Evolutionary conservation across 92 coral and sea anemone genomes (phyloP), one percentile per base, ranked within the genome.

Genomic region (Phymanthus crucifer): DNA sequence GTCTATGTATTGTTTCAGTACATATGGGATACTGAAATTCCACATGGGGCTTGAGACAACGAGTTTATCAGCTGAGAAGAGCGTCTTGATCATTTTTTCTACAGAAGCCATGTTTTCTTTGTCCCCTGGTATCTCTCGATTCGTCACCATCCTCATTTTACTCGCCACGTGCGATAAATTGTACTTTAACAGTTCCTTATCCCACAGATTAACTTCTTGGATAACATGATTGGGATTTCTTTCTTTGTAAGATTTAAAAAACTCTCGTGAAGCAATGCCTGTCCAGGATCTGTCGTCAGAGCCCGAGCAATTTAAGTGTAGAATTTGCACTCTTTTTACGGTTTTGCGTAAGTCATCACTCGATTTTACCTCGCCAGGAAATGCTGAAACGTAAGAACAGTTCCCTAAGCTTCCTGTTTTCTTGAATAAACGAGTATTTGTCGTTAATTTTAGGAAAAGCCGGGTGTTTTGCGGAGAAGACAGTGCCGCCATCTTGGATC

Each of bases 31-130:
- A 76, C 99, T 93, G 79, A 87, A 96, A 79, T 96, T 96, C 99
- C 99, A 96, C 99, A 96, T 96, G 6, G 99, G 99, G 79, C 90
- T 86, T 32, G 98, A 93, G 23, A 96, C 84, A n/a, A 96, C 93
- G 5, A 96, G 80, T 69, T 93, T 96, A 87, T 87, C 88, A 8
- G 98, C 99, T 3, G 96, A 89, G 57, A 93, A 91, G 31, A 96
- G 83, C 2, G 90, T 88, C 65, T 77, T 87, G 32, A 94, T 89
- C 99, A 96, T 96, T 48, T 81, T 88, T 85, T 93, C 93, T 35
- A 96, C 97, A 32, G 90, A 87, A 57, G 81, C 77, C 70, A 91
- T 80, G 24, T 89, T 96, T 27, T 78, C 80, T 69, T 80, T 85
- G 81, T 96, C 99, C 3, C 88, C 87, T 40, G 86, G 79, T 40